phyloP scores from a whole-genome alignment of 2,113 vertebrate genomes.

The Phylloscopus trochiloides region DNA sequence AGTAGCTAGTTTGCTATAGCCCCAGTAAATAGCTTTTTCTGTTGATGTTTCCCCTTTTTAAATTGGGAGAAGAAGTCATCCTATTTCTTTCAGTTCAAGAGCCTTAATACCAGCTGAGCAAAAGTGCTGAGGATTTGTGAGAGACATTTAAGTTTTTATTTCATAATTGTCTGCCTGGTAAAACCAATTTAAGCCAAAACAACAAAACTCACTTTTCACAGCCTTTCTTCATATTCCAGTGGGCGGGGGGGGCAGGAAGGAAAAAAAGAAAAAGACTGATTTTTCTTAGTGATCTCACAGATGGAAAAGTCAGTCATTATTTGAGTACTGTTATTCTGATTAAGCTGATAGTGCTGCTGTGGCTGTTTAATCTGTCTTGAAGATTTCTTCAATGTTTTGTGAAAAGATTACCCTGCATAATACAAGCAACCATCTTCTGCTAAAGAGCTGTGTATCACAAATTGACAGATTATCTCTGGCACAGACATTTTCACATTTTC shows the following conservation, averaged over 20 bases:
- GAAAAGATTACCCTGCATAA: background rate
- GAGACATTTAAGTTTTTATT: background rate
- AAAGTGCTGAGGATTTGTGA: background rate
- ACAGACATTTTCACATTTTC: background rate
- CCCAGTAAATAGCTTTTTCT: constrained; percentile 13
- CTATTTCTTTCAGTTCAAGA: background rate
- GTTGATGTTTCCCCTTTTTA: background rate
- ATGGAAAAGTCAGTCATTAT: background rate
- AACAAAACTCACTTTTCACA: background rate
- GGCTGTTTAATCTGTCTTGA: background rate
- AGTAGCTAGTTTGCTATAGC: background rate
- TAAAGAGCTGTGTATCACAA: background rate
- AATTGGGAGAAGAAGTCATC: background rate
- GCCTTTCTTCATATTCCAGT: background rate
- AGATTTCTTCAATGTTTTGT: background rate
- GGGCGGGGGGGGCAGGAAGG: no score
- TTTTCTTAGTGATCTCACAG: background rate
- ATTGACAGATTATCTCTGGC: background rate
- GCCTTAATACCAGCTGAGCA: background rate
- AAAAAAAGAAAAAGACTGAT: background rate
- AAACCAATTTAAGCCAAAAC: background rate
- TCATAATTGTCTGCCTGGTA: background rate
- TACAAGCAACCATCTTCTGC: background rate
- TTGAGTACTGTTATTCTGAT: background rate
- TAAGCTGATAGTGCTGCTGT: background rate